phyloP scores from a whole-genome alignment of 2,888 invertebrate species.

The Electrophaes corylata region DNA sequence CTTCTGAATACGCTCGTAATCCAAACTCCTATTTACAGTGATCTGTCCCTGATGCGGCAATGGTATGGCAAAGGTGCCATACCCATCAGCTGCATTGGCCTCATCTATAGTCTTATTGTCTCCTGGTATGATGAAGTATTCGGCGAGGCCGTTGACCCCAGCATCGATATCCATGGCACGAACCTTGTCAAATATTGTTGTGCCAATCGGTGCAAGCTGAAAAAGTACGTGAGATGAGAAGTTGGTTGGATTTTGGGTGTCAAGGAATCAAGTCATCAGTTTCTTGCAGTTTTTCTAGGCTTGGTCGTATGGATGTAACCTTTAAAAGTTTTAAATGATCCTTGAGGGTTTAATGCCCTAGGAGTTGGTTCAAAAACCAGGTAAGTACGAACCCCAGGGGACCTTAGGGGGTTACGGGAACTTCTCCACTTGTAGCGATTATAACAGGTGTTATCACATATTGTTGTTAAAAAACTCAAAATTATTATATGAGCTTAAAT shows the following conservation, averaged over 20 bases:
- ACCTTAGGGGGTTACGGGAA: too few relatives aligned
- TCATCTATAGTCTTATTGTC: slow-evolving; percentile 68
- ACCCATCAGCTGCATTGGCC: slow-evolving; percentile 89
- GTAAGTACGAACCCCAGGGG: too few relatives aligned
- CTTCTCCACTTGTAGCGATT: too few relatives aligned
- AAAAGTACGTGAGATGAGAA: slow-evolving; percentile 43
- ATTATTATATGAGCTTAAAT: too few relatives aligned
- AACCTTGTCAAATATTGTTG: slow-evolving; percentile 92
- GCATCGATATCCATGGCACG: slow-evolving; percentile 92
- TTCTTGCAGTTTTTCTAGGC: too few relatives aligned
- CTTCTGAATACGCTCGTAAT: slow-evolving; percentile 94
- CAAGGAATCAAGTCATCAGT: too few relatives aligned
- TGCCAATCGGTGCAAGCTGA: slow-evolving; percentile 94
- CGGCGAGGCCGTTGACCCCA: slow-evolving; percentile 94
- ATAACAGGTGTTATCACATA: too few relatives aligned
- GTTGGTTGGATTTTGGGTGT: too few relatives aligned
- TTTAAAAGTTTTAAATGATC: too few relatives aligned
- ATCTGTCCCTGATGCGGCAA: slow-evolving; percentile 95
- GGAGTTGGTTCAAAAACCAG: too few relatives aligned
- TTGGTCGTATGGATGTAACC: background rate
- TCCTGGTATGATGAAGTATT: slow-evolving; percentile 92
- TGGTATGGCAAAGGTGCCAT: slow-evolving; percentile 92
- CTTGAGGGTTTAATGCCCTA: too few relatives aligned
- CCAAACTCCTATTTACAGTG: slow-evolving; percentile 92
- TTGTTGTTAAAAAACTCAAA: too few relatives aligned